Conservation (phyloP, 2,797 vertebrate species). For the Distichodus sexfasciatus region DNA sequence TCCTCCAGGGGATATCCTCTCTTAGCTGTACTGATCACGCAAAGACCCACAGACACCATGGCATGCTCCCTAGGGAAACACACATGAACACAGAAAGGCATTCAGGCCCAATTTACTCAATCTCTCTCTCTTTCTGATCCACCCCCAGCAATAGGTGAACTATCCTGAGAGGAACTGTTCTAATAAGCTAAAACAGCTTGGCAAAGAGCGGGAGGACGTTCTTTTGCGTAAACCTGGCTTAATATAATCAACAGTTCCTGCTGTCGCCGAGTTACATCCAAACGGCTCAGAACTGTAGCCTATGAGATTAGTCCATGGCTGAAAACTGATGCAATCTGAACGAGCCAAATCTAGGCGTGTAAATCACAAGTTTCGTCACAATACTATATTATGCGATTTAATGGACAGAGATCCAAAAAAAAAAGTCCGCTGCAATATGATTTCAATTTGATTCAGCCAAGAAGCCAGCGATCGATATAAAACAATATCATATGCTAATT, state of each 20-base stretch:
- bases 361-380: too few species aligned
- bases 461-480: too few species aligned
- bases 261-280: background rate
- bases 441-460: too few species aligned
- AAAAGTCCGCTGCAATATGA: too few species aligned
- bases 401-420: too few species aligned
- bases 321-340: background rate
- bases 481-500: too few species aligned
- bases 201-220: background rate
- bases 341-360: background rate
- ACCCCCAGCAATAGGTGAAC: background rate
- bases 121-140: background rate
- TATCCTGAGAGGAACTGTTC: background rate
- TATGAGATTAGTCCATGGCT: background rate
- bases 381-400: too few species aligned
- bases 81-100: background rate
- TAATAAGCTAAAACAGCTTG: background rate
- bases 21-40: conserved; percentile 88
- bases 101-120: background rate
- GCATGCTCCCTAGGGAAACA: conserved; percentile 83
- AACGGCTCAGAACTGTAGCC: background rate
- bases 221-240: background rate
- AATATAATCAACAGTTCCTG: background rate
- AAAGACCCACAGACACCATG: conserved; percentile 88
- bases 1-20: conserved; percentile 94